Percentiles rank a stretch among this genome's conserved stretches.
Evolutionary conservation across 2,888 invertebrate species (phyloP).

Genomic region (Xestoiulus laeticollis): DNA sequence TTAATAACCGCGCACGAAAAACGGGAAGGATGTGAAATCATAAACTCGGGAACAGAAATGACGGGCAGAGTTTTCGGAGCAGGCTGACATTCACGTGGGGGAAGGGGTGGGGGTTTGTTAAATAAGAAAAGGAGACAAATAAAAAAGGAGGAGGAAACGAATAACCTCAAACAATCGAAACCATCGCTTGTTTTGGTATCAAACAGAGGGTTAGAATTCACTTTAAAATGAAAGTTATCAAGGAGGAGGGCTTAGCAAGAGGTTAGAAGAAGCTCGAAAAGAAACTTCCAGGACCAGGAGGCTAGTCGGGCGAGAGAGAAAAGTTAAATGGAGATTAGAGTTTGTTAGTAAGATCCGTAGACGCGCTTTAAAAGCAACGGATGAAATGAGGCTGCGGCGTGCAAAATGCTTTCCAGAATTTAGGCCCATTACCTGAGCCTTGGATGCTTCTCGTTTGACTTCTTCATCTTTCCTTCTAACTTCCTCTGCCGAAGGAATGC

Average conservation of each 20-base stretch:
- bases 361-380: not conserved
- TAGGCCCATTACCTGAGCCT: conserved; percentile 55
- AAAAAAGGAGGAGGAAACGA: conserved; percentile 35
- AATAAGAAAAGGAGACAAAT: conserved; percentile 43
- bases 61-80: conserved; percentile 35
- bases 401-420: not conserved
- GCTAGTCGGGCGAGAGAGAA: conserved; percentile 54
- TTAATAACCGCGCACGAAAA: conserved; percentile 52
- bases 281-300: conserved; percentile 60
- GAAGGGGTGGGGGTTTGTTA: not conserved
- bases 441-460: conserved; percentile 56
- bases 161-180: conserved; percentile 41
- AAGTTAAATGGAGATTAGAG: conserved; percentile 49
- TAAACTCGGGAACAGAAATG: conserved; percentile 50
- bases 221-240: conserved; percentile 47
- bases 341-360: conserved; percentile 10
- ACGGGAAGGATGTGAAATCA: conserved; percentile 53
- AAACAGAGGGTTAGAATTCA: conserved; percentile 27
- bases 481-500: conserved; percentile 58
- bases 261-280: conserved; percentile 61
- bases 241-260: conserved; percentile 47
- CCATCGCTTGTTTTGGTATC: conserved; percentile 46
- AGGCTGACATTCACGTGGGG: not conserved
- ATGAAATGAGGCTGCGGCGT: not conserved
- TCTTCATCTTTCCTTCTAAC: conserved; percentile 56